A percentile compares a stretch with the other conserved stretches of the same genome.
Conservation (phyloP, 2,113 vertebrate species). For the Datnioides undecimradiatus region DNA sequence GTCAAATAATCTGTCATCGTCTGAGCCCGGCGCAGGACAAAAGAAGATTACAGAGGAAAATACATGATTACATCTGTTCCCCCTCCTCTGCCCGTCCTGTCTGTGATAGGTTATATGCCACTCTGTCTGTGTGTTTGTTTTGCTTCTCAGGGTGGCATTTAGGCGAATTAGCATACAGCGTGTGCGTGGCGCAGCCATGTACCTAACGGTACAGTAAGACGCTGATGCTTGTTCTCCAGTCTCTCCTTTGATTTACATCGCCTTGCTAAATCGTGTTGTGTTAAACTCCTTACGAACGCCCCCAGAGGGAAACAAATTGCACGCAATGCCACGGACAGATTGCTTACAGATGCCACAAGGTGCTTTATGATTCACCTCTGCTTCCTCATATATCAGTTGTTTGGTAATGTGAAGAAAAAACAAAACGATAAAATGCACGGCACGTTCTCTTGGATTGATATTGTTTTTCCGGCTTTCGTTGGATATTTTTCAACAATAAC, state of each 20-base stretch:
- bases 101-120: slow-evolving; percentile 4
- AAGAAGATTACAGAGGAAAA: slow-evolving; percentile 63
- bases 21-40: slow-evolving; percentile 50
- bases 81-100: neutral
- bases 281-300: slow-evolving; percentile 26
- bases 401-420: neutral
- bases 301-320: slow-evolving; percentile 31
- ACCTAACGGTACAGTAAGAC: slow-evolving; percentile 4
- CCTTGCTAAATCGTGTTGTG: slow-evolving; percentile 34
- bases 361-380: slow-evolving; percentile 40
- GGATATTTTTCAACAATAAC: slow-evolving; percentile 21
- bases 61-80: slow-evolving; percentile 25
- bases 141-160: slow-evolving; percentile 28
- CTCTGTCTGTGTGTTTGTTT: slow-evolving; percentile 36
- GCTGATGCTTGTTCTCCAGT: slow-evolving; percentile 35
- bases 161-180: slow-evolving; percentile 15
- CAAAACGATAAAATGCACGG: slow-evolving; percentile 10
- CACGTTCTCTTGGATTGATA: slow-evolving; percentile 14
- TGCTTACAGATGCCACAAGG: slow-evolving; percentile 35
- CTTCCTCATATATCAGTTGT: slow-evolving; percentile 11
- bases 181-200: slow-evolving; percentile 17
- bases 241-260: slow-evolving; percentile 36
- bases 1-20: slow-evolving; percentile 42
- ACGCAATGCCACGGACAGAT: slow-evolving; percentile 34
- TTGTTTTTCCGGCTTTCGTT: neutral